phyloP scores from a whole-genome alignment of 2,797 vertebrate species.

The Protosalanx chinensis region DNA sequence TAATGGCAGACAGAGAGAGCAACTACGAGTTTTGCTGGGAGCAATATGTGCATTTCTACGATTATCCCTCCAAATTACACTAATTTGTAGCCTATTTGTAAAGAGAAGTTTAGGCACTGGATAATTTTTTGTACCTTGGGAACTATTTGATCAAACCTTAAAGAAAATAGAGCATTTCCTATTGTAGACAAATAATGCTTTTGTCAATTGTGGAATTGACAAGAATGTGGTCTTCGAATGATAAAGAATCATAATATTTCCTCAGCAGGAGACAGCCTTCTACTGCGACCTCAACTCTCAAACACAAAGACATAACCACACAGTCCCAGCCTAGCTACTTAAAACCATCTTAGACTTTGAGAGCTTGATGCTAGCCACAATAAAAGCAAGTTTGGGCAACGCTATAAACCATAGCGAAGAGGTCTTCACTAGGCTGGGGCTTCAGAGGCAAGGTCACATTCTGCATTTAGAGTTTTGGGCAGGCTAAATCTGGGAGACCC shows the following conservation, averaged over 20 bases:
- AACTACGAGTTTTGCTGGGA: constrained; percentile 69
- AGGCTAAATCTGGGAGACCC: background rate
- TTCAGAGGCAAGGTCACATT: constrained; percentile 64
- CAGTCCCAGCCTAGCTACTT: constrained; percentile 64
- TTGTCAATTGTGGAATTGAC: background rate
- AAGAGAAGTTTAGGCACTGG: constrained; percentile 57
- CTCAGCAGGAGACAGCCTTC: constrained; percentile 58
- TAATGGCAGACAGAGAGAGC: constrained; percentile 83
- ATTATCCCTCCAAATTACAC: constrained; percentile 88
- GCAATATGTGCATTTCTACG: constrained; percentile 83
- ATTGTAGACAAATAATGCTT: constrained; percentile 9
- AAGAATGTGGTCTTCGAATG: constrained; percentile 1
- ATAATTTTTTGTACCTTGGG: constrained; percentile 60
- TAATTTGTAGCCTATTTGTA: constrained; percentile 82
- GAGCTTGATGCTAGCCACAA: constrained; percentile 54
- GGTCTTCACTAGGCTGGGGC: constrained; percentile 46
- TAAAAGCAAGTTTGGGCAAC: constrained; percentile 57
- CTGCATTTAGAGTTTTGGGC: constrained; percentile 50
- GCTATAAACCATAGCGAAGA: constrained; percentile 58
- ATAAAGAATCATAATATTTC: constrained; percentile 42
- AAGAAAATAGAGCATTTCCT: constrained; percentile 47
- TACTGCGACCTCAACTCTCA: constrained; percentile 57
- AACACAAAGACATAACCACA: constrained; percentile 59
- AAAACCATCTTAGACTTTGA: constrained; percentile 59
- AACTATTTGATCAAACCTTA: constrained; percentile 39